These are phyloP conservation scores for Drosophila kanekoi DNA, from an alignment of 2,888 invertebrate species.

Conservation along the genomic window DNA sequence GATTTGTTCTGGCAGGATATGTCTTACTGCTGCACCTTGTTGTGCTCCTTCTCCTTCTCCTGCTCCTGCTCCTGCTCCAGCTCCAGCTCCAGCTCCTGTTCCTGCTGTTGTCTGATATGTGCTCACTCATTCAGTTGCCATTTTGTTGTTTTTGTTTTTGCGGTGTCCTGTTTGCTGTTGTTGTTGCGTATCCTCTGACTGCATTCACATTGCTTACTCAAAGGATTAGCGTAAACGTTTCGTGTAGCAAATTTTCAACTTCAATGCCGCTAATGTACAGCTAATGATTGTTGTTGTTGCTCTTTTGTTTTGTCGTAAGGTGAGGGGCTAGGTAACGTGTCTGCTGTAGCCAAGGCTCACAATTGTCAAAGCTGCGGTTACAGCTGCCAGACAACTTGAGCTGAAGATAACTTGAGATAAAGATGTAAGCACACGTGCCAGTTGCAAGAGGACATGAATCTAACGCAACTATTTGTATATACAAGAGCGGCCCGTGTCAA, in stretches of 20 bases:
- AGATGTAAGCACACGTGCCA: no score
- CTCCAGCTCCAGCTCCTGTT: background rate
- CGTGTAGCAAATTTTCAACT: constrained; percentile 59
- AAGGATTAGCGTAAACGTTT: constrained; percentile 60
- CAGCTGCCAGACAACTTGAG: constrained; percentile 6
- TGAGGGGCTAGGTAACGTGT: background rate
- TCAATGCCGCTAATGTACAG: constrained; percentile 68
- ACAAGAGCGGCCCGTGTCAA: background rate
- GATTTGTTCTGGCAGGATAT: constrained; percentile 15
- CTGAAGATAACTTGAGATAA: background rate
- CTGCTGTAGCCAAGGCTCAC: no score
- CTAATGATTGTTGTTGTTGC: constrained; percentile 59
- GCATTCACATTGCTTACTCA: constrained; percentile 53
- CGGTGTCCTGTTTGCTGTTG: background rate
- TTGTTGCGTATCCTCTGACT: constrained; percentile 25
- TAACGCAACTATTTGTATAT: no score
- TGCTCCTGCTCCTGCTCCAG: background rate
- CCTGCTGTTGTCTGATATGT: constrained; percentile 18
- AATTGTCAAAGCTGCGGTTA: constrained; percentile 21
- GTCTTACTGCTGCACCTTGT: constrained; percentile 11
- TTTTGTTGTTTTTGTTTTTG: background rate
- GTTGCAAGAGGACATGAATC: no score
- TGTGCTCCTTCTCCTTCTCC: constrained; percentile 9
- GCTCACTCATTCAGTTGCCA: constrained; percentile 11
- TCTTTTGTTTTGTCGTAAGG: background rate